Percentiles rank a stretch among this genome's conserved stretches.
Evolutionary conservation across 2,113 vertebrate species (phyloP).

Genomic region (Otus sunia): DNA sequence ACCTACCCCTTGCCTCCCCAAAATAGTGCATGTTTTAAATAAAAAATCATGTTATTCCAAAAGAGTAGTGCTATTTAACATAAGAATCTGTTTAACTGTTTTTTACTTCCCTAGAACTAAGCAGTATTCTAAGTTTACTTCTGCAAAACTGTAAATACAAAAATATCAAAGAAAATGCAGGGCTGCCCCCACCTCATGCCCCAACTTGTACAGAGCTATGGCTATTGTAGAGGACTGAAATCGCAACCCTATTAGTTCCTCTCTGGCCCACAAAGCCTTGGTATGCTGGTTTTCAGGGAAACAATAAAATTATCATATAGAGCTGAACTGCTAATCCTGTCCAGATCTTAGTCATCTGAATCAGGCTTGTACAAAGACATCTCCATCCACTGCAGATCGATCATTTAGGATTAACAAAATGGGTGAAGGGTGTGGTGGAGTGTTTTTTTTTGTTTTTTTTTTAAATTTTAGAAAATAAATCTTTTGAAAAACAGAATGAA

Average conservation of each 20-base stretch:
- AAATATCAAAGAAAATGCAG: neutral
- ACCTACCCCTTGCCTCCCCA: neutral
- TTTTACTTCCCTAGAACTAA: neutral
- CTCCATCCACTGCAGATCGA: neutral
- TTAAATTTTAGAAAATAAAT: neutral
- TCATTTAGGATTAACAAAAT: neutral
- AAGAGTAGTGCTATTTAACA: neutral
- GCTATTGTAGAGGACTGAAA: neutral
- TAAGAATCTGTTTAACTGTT: neutral
- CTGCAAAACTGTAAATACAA: neutral
- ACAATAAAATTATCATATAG: neutral
- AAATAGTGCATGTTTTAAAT: neutral
- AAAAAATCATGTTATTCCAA: neutral
- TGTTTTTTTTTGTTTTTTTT: neutral
- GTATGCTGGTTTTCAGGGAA: neutral
- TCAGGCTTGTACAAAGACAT: neutral
- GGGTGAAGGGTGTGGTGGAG: rapidly evolving
- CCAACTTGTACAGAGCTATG: neutral
- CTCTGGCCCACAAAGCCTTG: neutral
- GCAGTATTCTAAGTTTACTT: neutral
- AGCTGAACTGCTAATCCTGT: neutral
- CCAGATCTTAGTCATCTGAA: neutral
- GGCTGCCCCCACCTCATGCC: neutral
- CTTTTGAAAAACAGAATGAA: neutral
- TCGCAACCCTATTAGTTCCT: neutral